A percentile compares a stretch with the other conserved stretches of the same genome.
phyloP scores from a whole-genome alignment of 2,888 invertebrate species.

The Sympetrum striolatum region DNA sequence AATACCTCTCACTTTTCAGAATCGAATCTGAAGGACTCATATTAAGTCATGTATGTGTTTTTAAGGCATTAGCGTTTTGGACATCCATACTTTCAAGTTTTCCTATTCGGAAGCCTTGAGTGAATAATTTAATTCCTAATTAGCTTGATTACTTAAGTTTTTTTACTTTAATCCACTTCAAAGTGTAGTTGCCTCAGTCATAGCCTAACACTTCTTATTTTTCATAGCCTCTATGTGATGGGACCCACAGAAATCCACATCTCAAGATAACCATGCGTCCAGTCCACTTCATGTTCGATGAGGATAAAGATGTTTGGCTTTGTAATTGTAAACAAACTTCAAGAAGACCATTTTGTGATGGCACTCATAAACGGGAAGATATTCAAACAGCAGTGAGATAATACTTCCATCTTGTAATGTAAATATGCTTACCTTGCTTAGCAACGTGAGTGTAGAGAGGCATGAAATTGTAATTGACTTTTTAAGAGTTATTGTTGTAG shows the following conservation, averaged over 20 bases:
- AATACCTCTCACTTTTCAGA: too few species aligned
- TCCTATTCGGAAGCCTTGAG: too few species aligned
- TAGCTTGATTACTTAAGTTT: too few species aligned
- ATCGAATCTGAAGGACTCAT: too few species aligned
- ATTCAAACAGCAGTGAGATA: conserved; percentile 67
- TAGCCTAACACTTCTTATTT: conserved; percentile 38
- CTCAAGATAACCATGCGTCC: conserved; percentile 81
- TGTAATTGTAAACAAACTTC: conserved; percentile 97
- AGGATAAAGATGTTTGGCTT: conserved; percentile 93
- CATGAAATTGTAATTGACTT: not conserved
- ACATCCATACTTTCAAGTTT: too few species aligned
- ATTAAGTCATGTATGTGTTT: too few species aligned
- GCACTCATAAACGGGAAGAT: conserved; percentile 80
- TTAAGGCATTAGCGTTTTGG: too few species aligned
- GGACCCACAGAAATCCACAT: conserved; percentile 80
- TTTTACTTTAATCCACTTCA: too few species aligned
- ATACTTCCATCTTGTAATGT: conserved; percentile 51
- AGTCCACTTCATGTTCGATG: conserved; percentile 80
- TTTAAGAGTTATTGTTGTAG: too few species aligned
- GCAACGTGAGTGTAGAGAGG: not conserved
- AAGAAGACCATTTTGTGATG: conserved; percentile 96
- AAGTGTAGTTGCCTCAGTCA: too few species aligned
- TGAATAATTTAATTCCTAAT: too few species aligned
- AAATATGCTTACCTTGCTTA: not conserved
- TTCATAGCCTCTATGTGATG: conserved; percentile 90